Evolutionary conservation across 2,113 vertebrate genomes (phyloP), one percentile per base, ranked within the genome.

Genomic region (Gymnorhina tibicen): DNA sequence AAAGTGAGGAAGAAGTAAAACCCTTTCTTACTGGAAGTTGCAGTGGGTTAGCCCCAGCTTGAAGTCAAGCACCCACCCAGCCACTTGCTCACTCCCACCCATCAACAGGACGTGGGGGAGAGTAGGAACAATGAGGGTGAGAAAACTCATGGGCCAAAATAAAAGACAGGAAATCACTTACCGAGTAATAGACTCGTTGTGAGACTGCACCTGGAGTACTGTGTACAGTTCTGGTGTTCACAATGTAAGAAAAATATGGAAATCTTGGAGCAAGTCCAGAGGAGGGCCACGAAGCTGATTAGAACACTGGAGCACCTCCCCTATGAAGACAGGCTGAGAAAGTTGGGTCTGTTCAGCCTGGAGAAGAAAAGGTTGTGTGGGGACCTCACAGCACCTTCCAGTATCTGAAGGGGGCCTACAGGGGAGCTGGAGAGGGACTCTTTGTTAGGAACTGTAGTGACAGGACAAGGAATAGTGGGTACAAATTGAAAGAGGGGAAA

Each of bases 21-120:
- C 44, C 4, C 18, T 56, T 77, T 23, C 13, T 41, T 39, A 41
- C 13, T 37, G 7, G 32, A 79, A 90, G 7, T 1, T 83, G 33
- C 14, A 39, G 35, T 22, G 14, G 8, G 16, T 63, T 72, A 55
- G 21, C 15, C 15, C 11, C 23, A 66, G 19, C 17, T 62, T 23
- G 30, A 62, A 68, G 13, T 1, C 9, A 41, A 52, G 21, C 24
- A 81, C 20, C 7, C 9, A 52, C 13, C 9, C 17, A 44, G 10
- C 28, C 1, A 2, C 11, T 73, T 10, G 4, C n/a, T 41, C 30
- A 30, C 18, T 42, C 26, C 33, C 1, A 1, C 8, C 17, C 15
- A 6, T 3, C 11, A 33, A 24, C 1, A 56, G 37, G 19, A 68
- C 6, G 2, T 21, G 14, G 32, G 23, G 80, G 24, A 59, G 3